Base-by-base conservation (phyloP, 2,888 invertebrate genomes). In the Pandemis corylana region DNA sequence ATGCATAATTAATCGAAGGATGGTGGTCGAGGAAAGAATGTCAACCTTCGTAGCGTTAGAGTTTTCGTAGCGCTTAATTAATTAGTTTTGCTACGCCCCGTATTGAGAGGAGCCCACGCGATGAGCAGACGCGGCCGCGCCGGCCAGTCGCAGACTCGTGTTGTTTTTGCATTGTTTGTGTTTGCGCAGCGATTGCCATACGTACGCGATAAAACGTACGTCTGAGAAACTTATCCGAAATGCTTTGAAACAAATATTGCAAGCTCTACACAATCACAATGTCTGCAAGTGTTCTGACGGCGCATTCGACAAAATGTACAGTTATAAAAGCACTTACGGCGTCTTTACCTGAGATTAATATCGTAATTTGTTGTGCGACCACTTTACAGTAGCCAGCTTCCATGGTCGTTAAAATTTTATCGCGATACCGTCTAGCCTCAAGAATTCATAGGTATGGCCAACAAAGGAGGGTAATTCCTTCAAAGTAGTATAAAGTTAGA, bases 1-100 rank as follows among this genome's bases (percentile, higher is more conserved):
- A 92, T 92, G 91, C 91, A 93, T 93, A 83, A 93, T 92, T 92
- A 92, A 92, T 84, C 81, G 87, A 86, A 88, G 85, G 89, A 90
- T 89, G 87, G 86, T 88, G 89, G 90, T 89, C 89, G 84, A 82
- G 84, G 85, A 90, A 92, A 92, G 89, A 91, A 92, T 89, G 85
- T 85, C 85, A 84, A 84, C 84, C 86, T 85, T 83, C 83, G 86
- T 85, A 82, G 85, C 82, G 81, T 86, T 85, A 78, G 80, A 87
- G 87, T 89, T 87, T 78, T 86, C 82, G 85, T 82, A 79, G 84
- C 85, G 78, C 84, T 83, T 89, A 90, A 90, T 90, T 91, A 90
- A 90, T 91, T 89, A 89, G 82, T 84, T 87, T 87, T 84, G 81
- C 82, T 79, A 81, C 80, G 59, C 69, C 53, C 70, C 56, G 46